These are phyloP conservation scores for Peromyscus nudipes DNA, from an alignment of 2,797 vertebrate genomes.

Conservation along the genomic window DNA sequence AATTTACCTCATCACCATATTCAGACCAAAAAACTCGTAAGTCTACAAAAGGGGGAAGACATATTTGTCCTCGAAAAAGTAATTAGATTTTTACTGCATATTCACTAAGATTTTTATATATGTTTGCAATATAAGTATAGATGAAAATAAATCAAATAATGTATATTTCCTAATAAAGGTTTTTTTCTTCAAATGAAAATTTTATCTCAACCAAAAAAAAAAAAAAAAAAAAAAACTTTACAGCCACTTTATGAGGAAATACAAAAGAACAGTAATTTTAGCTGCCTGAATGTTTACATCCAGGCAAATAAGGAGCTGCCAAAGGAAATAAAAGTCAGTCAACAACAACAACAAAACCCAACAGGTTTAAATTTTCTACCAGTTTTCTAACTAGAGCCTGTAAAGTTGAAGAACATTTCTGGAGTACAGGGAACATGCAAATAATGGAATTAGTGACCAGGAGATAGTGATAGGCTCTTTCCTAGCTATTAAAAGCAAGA, in stretches of 20 bases:
- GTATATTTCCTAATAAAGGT: neutral
- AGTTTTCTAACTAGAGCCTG: neutral
- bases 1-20: neutral
- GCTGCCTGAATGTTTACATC: neutral
- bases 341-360: neutral
- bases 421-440: neutral
- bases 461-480: neutral
- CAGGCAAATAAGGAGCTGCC: neutral
- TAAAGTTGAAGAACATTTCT: conserved; percentile 34
- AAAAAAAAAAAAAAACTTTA: neutral
- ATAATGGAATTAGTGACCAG: neutral
- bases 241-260: neutral
- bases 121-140: neutral
- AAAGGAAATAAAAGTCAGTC: neutral
- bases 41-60: neutral
- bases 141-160: neutral
- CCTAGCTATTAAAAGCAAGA: neutral
- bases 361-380: neutral
- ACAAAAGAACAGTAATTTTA: conserved; percentile 27
- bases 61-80: neutral
- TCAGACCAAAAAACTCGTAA: neutral
- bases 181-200: conserved; percentile 23
- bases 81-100: neutral
- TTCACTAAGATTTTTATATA: neutral
- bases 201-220: conserved; percentile 66